Conservation (phyloP, 2,113 vertebrate species). For the Megaptera novaeangliae region DNA sequence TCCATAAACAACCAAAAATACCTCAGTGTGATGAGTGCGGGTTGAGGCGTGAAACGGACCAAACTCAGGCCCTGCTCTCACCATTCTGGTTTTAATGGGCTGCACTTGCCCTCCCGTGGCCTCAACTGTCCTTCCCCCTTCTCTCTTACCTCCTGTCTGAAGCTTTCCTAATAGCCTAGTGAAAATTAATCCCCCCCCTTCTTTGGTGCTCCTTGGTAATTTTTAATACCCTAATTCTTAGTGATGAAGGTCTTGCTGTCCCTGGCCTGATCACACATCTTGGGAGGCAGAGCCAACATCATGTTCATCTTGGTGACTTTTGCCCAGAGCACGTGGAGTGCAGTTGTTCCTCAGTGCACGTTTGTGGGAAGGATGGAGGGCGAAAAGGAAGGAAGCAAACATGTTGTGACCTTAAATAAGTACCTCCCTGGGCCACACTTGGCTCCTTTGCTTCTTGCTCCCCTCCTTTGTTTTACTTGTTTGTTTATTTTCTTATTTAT, state of each 20-base stretch:
- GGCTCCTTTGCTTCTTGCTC: background rate
- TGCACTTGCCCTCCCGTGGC: background rate
- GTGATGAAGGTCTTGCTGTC: background rate
- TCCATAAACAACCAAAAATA: background rate
- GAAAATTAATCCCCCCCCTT: background rate
- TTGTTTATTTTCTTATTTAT: background rate
- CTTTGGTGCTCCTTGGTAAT: background rate
- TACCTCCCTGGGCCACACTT: too few species aligned
- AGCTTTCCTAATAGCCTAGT: background rate
- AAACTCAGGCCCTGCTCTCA: background rate
- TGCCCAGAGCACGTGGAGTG: background rate
- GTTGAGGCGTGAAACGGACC: background rate
- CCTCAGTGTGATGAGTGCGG: too few species aligned
- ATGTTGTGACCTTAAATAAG: background rate
- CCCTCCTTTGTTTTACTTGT: background rate
- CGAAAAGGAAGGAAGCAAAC: background rate
- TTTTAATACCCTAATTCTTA: background rate
- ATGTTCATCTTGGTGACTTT: background rate
- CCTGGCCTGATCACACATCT: background rate
- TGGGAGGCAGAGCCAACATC: background rate
- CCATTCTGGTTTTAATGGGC: background rate
- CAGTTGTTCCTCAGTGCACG: fast-evolving
- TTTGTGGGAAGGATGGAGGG: background rate
- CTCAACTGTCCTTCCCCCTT: background rate
- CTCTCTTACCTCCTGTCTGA: background rate